These are phyloP conservation scores for Napeogenes inachia DNA, from an alignment of 2,888 invertebrate species.

Conservation along the genomic window DNA sequence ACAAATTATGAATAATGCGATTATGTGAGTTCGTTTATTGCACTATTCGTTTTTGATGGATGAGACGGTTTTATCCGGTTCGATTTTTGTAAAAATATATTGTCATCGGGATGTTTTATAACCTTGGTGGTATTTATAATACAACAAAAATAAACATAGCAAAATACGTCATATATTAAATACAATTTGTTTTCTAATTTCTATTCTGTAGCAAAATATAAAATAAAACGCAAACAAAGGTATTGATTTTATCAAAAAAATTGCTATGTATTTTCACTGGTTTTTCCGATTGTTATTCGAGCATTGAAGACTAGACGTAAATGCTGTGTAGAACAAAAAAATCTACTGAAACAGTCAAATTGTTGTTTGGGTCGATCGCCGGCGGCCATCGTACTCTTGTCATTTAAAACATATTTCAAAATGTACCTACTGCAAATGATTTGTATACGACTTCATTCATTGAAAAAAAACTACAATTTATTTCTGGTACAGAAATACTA, in stretches of 20 bases:
- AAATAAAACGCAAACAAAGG: too few species aligned
- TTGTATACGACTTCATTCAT: too few species aligned
- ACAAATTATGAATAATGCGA: slow-evolving; percentile 62
- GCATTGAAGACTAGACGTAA: slow-evolving; percentile 1
- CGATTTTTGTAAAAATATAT: background rate
- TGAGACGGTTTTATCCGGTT: slow-evolving; percentile 31
- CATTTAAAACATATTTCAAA: background rate
- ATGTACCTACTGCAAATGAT: too few species aligned
- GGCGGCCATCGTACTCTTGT: slow-evolving; percentile 17
- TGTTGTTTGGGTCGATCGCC: slow-evolving; percentile 23
- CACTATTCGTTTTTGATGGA: slow-evolving; percentile 47
- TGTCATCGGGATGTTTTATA: background rate
- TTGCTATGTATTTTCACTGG: background rate
- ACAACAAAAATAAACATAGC: background rate
- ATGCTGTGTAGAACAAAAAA: slow-evolving; percentile 10
- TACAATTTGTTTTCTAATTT: background rate
- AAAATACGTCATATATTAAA: background rate
- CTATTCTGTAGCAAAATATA: too few species aligned
- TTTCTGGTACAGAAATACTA: too few species aligned
- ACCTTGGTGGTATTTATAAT: background rate
- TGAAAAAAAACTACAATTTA: too few species aligned
- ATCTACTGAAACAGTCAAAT: slow-evolving; percentile 22
- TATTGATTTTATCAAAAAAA: too few species aligned
- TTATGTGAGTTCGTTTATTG: slow-evolving; percentile 40
- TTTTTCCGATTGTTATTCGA: background rate